Percentiles rank a stretch among this genome's conserved stretches.
Conservation (phyloP, 2,113 vertebrate genomes). For the Bufo gargarizans region DNA sequence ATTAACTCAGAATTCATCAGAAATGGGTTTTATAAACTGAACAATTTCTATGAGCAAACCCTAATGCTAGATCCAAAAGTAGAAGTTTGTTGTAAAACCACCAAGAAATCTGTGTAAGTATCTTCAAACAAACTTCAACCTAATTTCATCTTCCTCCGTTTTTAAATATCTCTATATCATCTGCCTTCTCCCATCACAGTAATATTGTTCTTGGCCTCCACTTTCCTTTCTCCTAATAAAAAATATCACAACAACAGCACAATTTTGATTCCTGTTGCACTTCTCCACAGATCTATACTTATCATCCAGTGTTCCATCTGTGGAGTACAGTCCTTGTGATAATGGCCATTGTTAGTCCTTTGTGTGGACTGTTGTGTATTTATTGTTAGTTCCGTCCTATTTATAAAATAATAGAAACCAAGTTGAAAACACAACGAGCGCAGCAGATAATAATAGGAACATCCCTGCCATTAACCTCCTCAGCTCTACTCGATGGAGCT, state of each 20-base stretch:
- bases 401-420: conserved; percentile 16
- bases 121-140: not conserved
- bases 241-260: not conserved
- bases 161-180: not conserved
- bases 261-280: not conserved
- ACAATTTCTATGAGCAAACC: too few relatives aligned
- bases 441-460: not conserved
- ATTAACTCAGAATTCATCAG: too few relatives aligned
- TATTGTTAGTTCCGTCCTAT: conserved; percentile 23
- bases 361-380: not conserved
- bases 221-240: not conserved
- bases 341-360: not conserved
- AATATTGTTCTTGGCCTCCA: not conserved
- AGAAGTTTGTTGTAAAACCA: too few relatives aligned
- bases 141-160: not conserved
- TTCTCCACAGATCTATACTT: not conserved
- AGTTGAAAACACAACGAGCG: conserved; percentile 12
- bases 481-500: not conserved
- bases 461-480: conserved; percentile 16
- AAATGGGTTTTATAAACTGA: too few relatives aligned
- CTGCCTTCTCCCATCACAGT: not conserved
- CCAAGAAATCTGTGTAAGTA: not conserved
- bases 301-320: not conserved
- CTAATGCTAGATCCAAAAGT: too few relatives aligned
- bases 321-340: not conserved